Base-by-base conservation (phyloP, 2,113 vertebrate species). In the Takifugu bimaculatus region DNA sequence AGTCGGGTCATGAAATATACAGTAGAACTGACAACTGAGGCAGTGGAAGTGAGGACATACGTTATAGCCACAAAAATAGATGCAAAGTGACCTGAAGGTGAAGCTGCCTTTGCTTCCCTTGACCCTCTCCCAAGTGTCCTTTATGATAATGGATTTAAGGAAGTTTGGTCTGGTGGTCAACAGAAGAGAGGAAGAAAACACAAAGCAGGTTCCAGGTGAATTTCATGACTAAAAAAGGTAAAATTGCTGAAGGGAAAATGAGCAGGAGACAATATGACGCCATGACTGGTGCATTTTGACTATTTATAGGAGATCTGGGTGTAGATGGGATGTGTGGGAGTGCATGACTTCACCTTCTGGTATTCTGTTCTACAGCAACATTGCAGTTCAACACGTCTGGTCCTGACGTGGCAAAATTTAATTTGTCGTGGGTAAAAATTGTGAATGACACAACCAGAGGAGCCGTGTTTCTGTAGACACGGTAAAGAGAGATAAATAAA, bases 141-240 rank as follows among this genome's bases (percentile, higher is more conserved):
- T 12, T 32, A 42, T 68, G 25, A 7, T 15, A 9, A 29, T 35
- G 66, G 65, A 62, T 74, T 68, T 71, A 53, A 45, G 15, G 15
- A 32, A n/a, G 58, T 68, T 72, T 39, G 29, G n/a, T 63, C 44
- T 26, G 53, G 54, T 1, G 29, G 32, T 65, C 13, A 27, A 29
- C 14, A 29, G 3, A 2, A 9, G 43, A 35, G 42, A 3, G 20
- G 6, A 49, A 26, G 0, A 28, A 44, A 63, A 45, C n/a, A n/a
- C 0, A 6, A 29, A 20, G 50, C 61, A 32, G 49, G 26, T 49
- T 59, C 12, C 27, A 60, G 53, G 55, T 55, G 9, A 26, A 15
- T 6, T 48, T 47, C 43, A 28, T 6, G 64, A 61, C 71, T 75
- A 66, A 77, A 78, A 80, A 80, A 70, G 78, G 74, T 71, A 68